phyloP scores from a whole-genome alignment of 2,113 vertebrate genomes.

The Pedetes capensis region DNA sequence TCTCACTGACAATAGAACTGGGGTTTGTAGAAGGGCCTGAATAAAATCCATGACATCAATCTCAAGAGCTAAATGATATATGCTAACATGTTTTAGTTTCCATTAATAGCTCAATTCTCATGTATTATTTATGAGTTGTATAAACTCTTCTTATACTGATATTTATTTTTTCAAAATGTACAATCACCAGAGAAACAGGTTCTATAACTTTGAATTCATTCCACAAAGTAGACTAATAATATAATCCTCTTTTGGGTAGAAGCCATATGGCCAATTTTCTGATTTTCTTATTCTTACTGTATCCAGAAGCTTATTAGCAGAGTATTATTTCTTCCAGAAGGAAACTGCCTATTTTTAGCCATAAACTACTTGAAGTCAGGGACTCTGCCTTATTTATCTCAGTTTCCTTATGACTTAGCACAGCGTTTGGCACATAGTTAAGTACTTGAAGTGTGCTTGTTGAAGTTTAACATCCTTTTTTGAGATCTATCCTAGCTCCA shows the following conservation, averaged over 20 bases:
- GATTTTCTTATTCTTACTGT: not conserved
- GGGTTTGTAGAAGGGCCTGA: not conserved
- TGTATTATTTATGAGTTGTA: not conserved
- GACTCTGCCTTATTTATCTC: not conserved
- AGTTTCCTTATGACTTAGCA: not conserved
- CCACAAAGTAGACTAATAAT: not conserved
- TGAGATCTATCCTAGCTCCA: not conserved
- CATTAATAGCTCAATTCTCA: not conserved
- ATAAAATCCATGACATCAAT: not conserved
- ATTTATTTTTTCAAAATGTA: not conserved
- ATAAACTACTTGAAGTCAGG: not conserved
- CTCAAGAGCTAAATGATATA: not conserved
- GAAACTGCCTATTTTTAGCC: not conserved
- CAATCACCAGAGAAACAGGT: not conserved
- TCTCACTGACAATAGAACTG: not conserved
- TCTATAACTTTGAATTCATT: not conserved
- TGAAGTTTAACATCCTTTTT: not conserved
- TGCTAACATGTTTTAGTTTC: not conserved
- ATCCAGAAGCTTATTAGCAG: not conserved
- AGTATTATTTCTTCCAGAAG: not conserved
- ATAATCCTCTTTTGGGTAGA: not conserved
- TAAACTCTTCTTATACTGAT: not conserved
- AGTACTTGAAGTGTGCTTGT: not conserved
- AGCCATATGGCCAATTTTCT: not conserved
- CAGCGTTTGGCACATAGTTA: not conserved